Percentiles rank a stretch among this genome's conserved stretches.
phyloP scores from a whole-genome alignment of 2,888 invertebrate species.

The Lucinisca nassula region DNA sequence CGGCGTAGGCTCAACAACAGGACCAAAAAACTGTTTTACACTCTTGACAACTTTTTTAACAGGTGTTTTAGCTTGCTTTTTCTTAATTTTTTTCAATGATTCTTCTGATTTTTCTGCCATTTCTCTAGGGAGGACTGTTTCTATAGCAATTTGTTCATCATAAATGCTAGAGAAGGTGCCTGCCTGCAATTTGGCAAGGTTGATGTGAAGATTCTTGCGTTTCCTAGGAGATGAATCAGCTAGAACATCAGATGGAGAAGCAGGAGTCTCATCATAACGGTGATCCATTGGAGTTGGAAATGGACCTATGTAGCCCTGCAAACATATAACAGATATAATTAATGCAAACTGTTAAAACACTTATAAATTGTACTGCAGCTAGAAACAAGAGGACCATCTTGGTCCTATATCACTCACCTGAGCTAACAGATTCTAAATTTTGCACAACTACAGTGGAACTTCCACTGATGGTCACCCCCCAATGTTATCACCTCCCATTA shows the following conservation, averaged over 20 bases:
- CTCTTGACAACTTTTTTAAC: constrained; percentile 75
- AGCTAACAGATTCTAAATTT: too few relatives aligned
- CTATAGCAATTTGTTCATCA: constrained; percentile 80
- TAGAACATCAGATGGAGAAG: constrained; percentile 57
- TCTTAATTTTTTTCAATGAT: constrained; percentile 52
- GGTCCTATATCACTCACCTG: too few relatives aligned
- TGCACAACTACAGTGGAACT: too few relatives aligned
- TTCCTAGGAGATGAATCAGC: constrained; percentile 66
- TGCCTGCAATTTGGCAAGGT: constrained; percentile 82
- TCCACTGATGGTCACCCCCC: too few relatives aligned
- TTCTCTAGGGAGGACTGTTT: constrained; percentile 76
- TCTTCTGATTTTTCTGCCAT: constrained; percentile 61
- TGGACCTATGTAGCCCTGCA: constrained; percentile 68
- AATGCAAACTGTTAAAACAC: too few relatives aligned
- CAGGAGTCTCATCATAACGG: constrained; percentile 51
- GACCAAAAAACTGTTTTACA: constrained; percentile 86
- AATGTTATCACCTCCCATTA: too few relatives aligned
- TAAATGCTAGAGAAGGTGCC: constrained; percentile 81
- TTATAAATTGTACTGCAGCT: too few relatives aligned
- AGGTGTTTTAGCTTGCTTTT: constrained; percentile 62
- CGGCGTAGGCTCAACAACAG: constrained; percentile 72
- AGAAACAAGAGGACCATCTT: too few relatives aligned
- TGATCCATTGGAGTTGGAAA: constrained; percentile 70
- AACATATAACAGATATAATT: too few relatives aligned
- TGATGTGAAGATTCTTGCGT: constrained; percentile 80